A percentile compares a stretch with the other conserved stretches of the same genome.
phyloP scores from a whole-genome alignment of 2,113 vertebrate species.

The zebrafish (Danio rerio) region GRCz12tu NC_133193.1:24488001-24488500 shows the following conservation, averaged over 20 bases:
- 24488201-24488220: background rate
- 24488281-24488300: conserved; percentile 20
- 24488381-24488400: too few species aligned
- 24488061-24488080: too few species aligned
- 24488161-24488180: background rate
- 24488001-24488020: too few species aligned
- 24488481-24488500: too few species aligned
- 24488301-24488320: background rate
- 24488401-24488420: too few species aligned
- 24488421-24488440: too few species aligned
- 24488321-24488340: background rate
- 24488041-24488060: too few species aligned
- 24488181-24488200: background rate
- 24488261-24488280: conserved; percentile 9
- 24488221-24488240: conserved; percentile 6
- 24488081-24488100: too few species aligned
- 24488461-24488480: too few species aligned
- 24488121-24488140: background rate
- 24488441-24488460: too few species aligned
- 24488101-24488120: background rate
- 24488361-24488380: background rate
- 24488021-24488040: too few species aligned
- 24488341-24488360: background rate
- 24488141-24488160: background rate
- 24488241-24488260: conserved; percentile 46